Base-by-base conservation (phyloP, 2,888 invertebrate genomes). In the Lysandra coridon region DNA sequence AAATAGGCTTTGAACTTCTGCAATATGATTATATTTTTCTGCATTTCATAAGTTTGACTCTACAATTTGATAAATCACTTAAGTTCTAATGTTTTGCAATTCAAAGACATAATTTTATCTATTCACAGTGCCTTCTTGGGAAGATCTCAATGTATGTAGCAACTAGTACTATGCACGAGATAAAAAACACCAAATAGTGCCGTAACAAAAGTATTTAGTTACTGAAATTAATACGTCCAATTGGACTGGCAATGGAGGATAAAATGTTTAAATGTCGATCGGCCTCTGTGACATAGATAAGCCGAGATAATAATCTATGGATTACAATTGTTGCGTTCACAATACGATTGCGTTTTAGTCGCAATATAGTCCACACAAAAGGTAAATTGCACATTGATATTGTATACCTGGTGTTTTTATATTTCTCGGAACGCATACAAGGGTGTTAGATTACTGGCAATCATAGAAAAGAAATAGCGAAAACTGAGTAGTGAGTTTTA, bases 361-460 rank as follows among this genome's bases (percentile, higher is more conserved):
- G 88, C 91, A 90, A 92, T 93, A 90, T 87, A 85, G 86, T 88
- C 86, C 88, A 91, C 87, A 90, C 92, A 92, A 93, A 90, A 89
- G 91, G 88, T 91, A 91, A 88, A 93, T 91, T 91, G 90, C 89
- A 90, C 86, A 91, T 94, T 91, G 94, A 92, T 89, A 93, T 87
- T 84, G 86, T 91, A 91, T 93, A 91, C 91, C 90, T 91, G 91
- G 83, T 90, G 90, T 91, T 92, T 91, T 92, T 91, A 88, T 87
- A 85, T 84, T 84, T 86, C 82, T 81, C 78, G 84, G 84, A 86
- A 87, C 85, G 84, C 80, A 85, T 82, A 90, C 88, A 90, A 90
- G 84, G 84, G 87, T 85, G 84, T 87, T 84, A 86, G 85, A 87
- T 88, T 88, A 87, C 85, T 87, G 87, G 33, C 37, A 33, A 23